A percentile compares a stretch with the other conserved stretches of the same genome.
Evolutionary conservation across 2,113 vertebrate species (phyloP).

Genomic region (Archocentrus centrarchus): DNA sequence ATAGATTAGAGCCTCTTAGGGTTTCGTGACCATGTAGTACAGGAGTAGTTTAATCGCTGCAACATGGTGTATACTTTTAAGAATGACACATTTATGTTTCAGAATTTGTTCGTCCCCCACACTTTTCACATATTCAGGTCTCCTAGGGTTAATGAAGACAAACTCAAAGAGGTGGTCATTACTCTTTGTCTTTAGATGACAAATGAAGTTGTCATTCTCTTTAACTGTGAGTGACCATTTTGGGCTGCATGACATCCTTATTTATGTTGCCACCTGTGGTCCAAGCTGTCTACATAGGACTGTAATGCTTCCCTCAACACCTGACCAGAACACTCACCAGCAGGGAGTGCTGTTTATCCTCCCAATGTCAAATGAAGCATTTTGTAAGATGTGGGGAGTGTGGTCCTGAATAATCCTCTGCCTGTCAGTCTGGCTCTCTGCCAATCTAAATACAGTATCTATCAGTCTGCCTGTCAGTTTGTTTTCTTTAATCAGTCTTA

Average conservation of each 20-base stretch:
- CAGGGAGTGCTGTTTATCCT: conserved; percentile 66
- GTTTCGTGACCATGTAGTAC: conserved; percentile 4
- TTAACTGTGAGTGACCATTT: conserved; percentile 40
- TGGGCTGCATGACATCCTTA: background rate
- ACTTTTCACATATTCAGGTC: background rate
- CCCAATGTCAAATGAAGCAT: conserved; percentile 27
- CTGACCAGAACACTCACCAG: conserved; percentile 42
- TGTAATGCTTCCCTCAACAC: conserved; percentile 3
- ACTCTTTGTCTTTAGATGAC: conserved; percentile 39
- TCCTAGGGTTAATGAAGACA: conserved; percentile 31
- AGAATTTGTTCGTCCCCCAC: background rate
- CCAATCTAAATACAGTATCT: background rate
- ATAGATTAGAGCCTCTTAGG: background rate
- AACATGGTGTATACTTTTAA: background rate
- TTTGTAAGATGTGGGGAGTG: conserved; percentile 2
- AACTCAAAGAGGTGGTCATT: conserved; percentile 23
- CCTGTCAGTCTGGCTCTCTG: conserved; percentile 16
- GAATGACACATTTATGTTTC: background rate
- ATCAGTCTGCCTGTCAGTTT: background rate
- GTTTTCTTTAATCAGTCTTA: background rate
- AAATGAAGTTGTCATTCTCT: conserved; percentile 54
- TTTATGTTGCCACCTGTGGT: conserved; percentile 59
- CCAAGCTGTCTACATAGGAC: conserved; percentile 25
- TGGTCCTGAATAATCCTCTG: conserved; percentile 23
- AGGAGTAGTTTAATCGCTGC: background rate